Evolutionary conservation across 2,888 invertebrate genomes (phyloP), one percentile per base, ranked within the genome.

Genomic region (Amphipyra tragopoginis): DNA sequence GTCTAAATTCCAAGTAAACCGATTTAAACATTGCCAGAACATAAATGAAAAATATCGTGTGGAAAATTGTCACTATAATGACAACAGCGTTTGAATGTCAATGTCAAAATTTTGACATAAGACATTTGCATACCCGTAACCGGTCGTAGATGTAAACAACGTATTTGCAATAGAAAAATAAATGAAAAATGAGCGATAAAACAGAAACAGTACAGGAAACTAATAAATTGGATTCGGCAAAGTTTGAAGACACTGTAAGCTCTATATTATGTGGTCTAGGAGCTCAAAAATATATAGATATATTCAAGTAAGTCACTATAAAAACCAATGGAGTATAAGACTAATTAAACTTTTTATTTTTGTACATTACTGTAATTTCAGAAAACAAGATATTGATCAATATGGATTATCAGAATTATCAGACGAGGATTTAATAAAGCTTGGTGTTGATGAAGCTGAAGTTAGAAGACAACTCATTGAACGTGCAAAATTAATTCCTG

Each of bases 361-460:
- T 26, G 1, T 5, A 9, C n/a, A 9, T 7, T 69, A 21, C 4
- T 36, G 13, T 55, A 50, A 14, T 34, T 29, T 50, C 74, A 95
- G 94, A 69, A 89, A 90, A 77, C 82, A 88, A 42, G 91, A 94
- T 68, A 93, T 95, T 78, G 93, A 93, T 2, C 93, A 94, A 75
- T 86, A 86, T 55, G 93, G 93, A 40, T 79, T 95, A 45, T 80
- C 90, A 57, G 92, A 93, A 81, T 77, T 95, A 60, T 84, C 88
- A 39, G 90, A 94, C 58, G 93, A 92, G 79, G 95, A 95, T 80
- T 84, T 95, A 21, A 72, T 84, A 8, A 91, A 87, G 72, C 80
- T 95, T 55, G 95, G 94, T 57, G 84, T 95, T 40, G 90, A 91
- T 72, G 88, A 93, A 77, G 70, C 79, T 45, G 71, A 82, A 43